Base-by-base conservation (phyloP, 1,140 invertebrate genomes). In the Tetragnatha versicolor region DNA sequence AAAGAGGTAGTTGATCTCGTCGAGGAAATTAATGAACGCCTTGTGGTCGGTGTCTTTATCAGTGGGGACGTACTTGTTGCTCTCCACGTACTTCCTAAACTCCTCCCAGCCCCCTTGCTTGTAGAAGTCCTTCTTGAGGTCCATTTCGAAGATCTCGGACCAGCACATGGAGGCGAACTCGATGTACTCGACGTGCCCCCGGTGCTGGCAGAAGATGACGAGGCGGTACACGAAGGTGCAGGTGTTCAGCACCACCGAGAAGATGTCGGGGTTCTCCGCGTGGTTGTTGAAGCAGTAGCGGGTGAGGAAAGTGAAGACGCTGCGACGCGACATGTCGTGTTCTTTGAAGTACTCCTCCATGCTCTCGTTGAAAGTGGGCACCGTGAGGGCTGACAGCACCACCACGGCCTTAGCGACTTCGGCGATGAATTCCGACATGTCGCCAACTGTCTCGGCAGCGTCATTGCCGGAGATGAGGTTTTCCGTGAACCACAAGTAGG, bases 391-490 rank as follows among this genome's bases (percentile, higher is more conserved):
- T 3, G 68, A 53, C 20, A 70, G 20, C 7, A 70, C 68, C 1
- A 55, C 49, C 6, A 70, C 68, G 27, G 68, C 68, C 55, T 70
- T 70, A 3, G 68, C 68, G 25, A 55, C 68, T 27, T 70, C 68
- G 9, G 49, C 35, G 3, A 70, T 39, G n/a, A 70, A 37, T 22
- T 70, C 49, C 4, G 68, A 53, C 47, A 55, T 53, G 17, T 70
- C 68, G 27, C 68, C 68, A 14, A 70, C 12, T 14, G 20, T 53
- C 29, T 31, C 14, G 6, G 68, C 68, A 55, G 68, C 68, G 7
- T 29, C 55, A 37, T 25, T 53, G 17, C 31, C 31, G 12, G 49
- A 53, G 17, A 70, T 17, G 9, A 70, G 31, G 31, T 70, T 70
- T 53, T 70, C 68, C 4, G 68, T 70, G 9, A 53, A 55, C 68